A percentile compares a stretch with the other conserved stretches of the same genome.
Evolutionary conservation across 2,888 invertebrate genomes (phyloP).

Genomic region (Drosophila macrospina): DNA sequence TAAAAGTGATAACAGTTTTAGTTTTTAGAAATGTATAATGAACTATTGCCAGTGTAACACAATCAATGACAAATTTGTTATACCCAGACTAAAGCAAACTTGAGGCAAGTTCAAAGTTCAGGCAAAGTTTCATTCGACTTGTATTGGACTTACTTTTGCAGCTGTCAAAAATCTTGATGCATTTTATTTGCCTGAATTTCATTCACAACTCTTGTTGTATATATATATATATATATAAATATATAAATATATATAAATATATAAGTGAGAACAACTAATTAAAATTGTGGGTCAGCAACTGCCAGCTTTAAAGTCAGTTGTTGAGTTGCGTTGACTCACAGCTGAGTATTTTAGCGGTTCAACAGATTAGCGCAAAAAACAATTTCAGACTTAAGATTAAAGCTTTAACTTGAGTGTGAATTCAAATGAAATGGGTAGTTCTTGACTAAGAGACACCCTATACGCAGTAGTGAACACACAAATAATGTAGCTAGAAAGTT

Average conservation of each 20-base stretch:
- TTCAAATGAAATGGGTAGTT: neutral
- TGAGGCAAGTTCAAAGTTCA: slow-evolving; percentile 44
- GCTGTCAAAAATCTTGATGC: slow-evolving; percentile 23
- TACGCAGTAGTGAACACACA: too few relatives aligned
- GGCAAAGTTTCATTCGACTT: slow-evolving; percentile 27
- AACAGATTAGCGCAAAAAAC: slow-evolving; percentile 53
- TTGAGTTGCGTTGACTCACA: slow-evolving; percentile 32
- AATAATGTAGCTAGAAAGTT: too few relatives aligned
- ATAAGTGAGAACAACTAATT: slow-evolving; percentile 36
- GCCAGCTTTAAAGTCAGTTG: slow-evolving; percentile 7
- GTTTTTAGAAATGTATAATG: too few relatives aligned
- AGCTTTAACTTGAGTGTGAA: slow-evolving; percentile 7
- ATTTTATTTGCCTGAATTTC: slow-evolving; percentile 41
- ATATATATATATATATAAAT: neutral
- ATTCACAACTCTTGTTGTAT: slow-evolving; percentile 21
- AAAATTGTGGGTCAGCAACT: slow-evolving; percentile 41
- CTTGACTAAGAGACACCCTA: neutral
- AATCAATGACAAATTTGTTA: neutral
- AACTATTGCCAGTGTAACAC: neutral
- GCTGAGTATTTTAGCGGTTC: slow-evolving; percentile 44
- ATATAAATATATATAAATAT: neutral
- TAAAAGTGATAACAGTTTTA: too few relatives aligned
- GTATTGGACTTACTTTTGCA: slow-evolving; percentile 1
- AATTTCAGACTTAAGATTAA: slow-evolving; percentile 15
- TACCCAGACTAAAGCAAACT: neutral